These are phyloP conservation scores for Megaceryle alcyon DNA, from an alignment of 2,797 vertebrate species.

Conservation along the genomic window DNA sequence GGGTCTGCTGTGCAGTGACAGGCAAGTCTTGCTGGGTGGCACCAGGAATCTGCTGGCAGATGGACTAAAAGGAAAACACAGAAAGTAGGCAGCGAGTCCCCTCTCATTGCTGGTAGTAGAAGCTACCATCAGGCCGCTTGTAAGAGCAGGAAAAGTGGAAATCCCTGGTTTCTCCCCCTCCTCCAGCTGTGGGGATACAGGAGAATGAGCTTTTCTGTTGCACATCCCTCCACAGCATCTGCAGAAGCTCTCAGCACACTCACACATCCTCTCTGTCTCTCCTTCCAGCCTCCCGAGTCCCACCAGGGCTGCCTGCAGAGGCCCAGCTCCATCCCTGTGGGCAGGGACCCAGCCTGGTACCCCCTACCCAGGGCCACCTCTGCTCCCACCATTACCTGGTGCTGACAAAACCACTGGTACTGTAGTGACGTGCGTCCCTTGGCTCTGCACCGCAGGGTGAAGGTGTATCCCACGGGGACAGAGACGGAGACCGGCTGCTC, in stretches of 20 bases:
- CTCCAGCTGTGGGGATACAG: background rate
- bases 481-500: slow-evolving; percentile 82
- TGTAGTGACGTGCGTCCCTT: slow-evolving; percentile 71
- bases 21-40: slow-evolving; percentile 80
- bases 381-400: slow-evolving; percentile 70
- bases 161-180: background rate
- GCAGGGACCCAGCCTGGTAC: background rate
- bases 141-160: background rate
- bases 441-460: slow-evolving; percentile 82
- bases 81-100: background rate
- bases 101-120: background rate
- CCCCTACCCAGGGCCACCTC: too few relatives aligned
- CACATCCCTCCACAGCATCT: background rate
- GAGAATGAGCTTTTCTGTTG: background rate
- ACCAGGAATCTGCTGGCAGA: slow-evolving; percentile 71
- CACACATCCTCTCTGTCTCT: too few relatives aligned
- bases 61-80: slow-evolving; percentile 33
- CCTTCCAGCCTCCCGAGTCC: background rate
- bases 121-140: background rate
- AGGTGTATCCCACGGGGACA: slow-evolving; percentile 79
- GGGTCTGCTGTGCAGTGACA: slow-evolving; percentile 75
- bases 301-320: background rate
- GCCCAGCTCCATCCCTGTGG: accelerated
- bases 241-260: background rate
- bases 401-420: slow-evolving; percentile 88